Percentiles rank a stretch among this genome's conserved stretches.
Evolutionary conservation across 2,113 vertebrate species (phyloP).

Genomic region (Nibea coibor): DNA sequence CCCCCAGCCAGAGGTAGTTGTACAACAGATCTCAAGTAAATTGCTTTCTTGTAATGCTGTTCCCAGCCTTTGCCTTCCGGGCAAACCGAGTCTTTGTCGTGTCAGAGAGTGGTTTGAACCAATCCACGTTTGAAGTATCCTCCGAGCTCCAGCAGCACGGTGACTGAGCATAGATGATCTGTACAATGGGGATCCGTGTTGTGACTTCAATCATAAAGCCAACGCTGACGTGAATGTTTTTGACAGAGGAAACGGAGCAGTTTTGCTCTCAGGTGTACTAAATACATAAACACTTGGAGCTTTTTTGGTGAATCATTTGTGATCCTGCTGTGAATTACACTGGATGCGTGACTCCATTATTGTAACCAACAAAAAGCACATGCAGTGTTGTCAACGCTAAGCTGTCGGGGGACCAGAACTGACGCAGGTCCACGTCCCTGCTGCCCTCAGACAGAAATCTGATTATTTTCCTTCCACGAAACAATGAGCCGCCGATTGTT

Average conservation of each 20-base stretch:
- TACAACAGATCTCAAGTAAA: slow-evolving; percentile 40
- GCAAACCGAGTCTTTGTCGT: slow-evolving; percentile 17
- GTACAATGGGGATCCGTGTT: not conserved
- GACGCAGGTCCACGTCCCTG: not conserved
- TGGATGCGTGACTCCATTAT: not conserved
- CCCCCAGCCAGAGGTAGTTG: slow-evolving; percentile 23
- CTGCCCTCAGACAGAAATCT: not conserved
- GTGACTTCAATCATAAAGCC: not conserved
- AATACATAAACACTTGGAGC: not conserved
- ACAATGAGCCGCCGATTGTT: not conserved
- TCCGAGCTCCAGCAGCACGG: not conserved
- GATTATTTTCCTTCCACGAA: not conserved
- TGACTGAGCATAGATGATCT: slow-evolving; percentile 23
- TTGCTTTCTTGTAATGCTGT: slow-evolving; percentile 49
- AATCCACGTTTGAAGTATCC: slow-evolving; percentile 22
- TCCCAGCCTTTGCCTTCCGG: slow-evolving; percentile 18
- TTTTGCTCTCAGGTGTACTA: not conserved
- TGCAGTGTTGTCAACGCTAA: not conserved
- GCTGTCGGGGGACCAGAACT: not conserved
- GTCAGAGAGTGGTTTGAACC: slow-evolving; percentile 22
- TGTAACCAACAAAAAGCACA: not conserved
- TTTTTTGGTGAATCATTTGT: slow-evolving; percentile 9
- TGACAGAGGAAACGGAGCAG: not conserved
- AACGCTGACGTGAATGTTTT: not conserved
- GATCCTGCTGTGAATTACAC: not conserved